phyloP scores from a whole-genome alignment of 1,140 invertebrate species.

The Magallana ariakensis region DNA sequence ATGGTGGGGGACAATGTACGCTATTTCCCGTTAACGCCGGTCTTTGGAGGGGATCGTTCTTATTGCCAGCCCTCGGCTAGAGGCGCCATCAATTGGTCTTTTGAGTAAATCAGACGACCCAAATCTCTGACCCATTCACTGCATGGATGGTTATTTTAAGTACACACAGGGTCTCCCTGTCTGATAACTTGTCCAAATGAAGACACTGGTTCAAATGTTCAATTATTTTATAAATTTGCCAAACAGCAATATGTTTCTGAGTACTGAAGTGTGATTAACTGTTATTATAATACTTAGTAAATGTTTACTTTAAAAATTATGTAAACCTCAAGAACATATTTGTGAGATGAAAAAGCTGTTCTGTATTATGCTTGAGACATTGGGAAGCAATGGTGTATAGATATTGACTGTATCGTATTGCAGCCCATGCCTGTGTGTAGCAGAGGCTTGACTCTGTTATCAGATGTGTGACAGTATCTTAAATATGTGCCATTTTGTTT shows the following conservation, averaged over 20 bases:
- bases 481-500: constrained; percentile 27
- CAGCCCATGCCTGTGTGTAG: too few species aligned
- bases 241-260: neutral
- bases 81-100: neutral
- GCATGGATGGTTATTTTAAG: neutral
- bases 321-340: too few species aligned
- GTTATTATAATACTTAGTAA: too few species aligned
- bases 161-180: too few species aligned
- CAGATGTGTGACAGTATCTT: neutral
- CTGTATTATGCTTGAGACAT: too few species aligned
- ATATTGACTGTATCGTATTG: too few species aligned
- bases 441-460: too few species aligned
- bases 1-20: constrained; percentile 43
- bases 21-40: neutral
- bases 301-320: too few species aligned
- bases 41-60: neutral
- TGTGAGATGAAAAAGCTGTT: too few species aligned
- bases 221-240: neutral
- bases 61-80: neutral
- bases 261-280: too few species aligned
- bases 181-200: too few species aligned
- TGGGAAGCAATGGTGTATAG: too few species aligned
- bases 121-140: neutral
- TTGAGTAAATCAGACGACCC: constrained; percentile 2
- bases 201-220: neutral